Evolutionary conservation across 2,888 invertebrate genomes (phyloP).

Genomic region (Cryptophagus acutangulus): DNA sequence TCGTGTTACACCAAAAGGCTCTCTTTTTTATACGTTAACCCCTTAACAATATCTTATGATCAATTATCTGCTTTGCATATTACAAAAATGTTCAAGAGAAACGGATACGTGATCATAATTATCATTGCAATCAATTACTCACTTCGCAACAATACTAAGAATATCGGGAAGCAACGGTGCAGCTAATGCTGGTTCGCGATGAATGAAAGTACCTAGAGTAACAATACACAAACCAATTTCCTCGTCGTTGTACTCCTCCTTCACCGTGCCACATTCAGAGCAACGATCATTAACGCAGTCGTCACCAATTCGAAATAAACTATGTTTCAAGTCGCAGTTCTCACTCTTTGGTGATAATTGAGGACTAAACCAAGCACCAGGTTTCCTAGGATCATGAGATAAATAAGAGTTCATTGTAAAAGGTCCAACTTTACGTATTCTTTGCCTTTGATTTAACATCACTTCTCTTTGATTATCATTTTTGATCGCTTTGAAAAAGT

Average conservation of each 20-base stretch:
- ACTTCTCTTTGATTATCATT: constrained; percentile 40
- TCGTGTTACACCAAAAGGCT: too few relatives aligned
- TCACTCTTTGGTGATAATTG: constrained; percentile 42
- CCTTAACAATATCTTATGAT: too few relatives aligned
- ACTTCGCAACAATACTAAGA: constrained; percentile 84
- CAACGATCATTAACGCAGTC: constrained; percentile 72
- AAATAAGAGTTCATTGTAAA: constrained; percentile 54
- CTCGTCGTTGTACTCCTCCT: constrained; percentile 94
- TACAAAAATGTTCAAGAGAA: not conserved
- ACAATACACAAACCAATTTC: constrained; percentile 92
- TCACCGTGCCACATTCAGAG: constrained; percentile 83
- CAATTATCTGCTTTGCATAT: not conserved
- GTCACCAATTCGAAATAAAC: constrained; percentile 63
- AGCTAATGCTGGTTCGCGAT: constrained; percentile 91
- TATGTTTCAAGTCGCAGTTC: constrained; percentile 52
- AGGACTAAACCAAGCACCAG: constrained; percentile 53
- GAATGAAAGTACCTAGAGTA: constrained; percentile 90
- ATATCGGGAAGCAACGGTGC: constrained; percentile 91
- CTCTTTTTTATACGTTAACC: too few relatives aligned
- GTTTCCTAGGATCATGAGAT: constrained; percentile 51
- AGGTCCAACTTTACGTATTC: constrained; percentile 52
- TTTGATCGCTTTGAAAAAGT: constrained; percentile 35
- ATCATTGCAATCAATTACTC: constrained; percentile 28
- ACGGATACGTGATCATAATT: not conserved
- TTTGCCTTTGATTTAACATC: constrained; percentile 50